Evolutionary conservation across 2,888 invertebrate genomes (phyloP).

Genomic region (Microctonus brassicae): DNA sequence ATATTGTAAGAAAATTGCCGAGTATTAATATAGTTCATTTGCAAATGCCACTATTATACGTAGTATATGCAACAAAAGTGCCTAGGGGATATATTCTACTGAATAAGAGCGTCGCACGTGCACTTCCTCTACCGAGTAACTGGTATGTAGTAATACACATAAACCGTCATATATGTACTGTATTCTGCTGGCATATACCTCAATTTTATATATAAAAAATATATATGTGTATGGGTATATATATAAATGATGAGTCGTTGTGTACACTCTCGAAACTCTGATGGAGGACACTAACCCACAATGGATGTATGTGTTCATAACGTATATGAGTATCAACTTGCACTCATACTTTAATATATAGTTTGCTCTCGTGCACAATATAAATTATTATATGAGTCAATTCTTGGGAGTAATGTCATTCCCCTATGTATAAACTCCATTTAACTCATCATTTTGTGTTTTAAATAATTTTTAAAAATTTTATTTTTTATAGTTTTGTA

Average conservation of each 20-base stretch:
- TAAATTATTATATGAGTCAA: slow-evolving; percentile 54
- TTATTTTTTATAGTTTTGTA: slow-evolving; percentile 28
- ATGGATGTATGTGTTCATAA: slow-evolving; percentile 27
- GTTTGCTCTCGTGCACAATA: slow-evolving; percentile 43
- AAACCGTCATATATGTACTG: background rate
- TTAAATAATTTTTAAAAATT: background rate
- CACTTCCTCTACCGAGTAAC: slow-evolving; percentile 1
- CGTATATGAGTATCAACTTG: slow-evolving; percentile 1
- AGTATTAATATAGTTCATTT: background rate
- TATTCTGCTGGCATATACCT: background rate
- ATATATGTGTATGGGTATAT: background rate
- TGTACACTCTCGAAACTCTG: background rate
- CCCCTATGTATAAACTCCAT: background rate
- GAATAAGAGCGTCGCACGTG: slow-evolving; percentile 6
- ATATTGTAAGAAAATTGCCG: background rate
- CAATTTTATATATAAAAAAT: background rate
- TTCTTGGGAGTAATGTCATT: slow-evolving; percentile 13
- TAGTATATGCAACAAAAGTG: background rate
- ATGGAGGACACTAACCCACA: slow-evolving; percentile 55
- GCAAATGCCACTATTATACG: background rate
- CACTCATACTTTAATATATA: slow-evolving; percentile 33
- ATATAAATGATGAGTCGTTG: background rate
- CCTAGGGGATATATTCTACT: slow-evolving; percentile 4
- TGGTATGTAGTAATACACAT: background rate
- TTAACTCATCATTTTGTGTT: background rate